A percentile compares a stretch with the other conserved stretches of the same genome.
Evolutionary conservation across 2,113 vertebrate species (phyloP).

Genomic region (Xerus inauris): DNA sequence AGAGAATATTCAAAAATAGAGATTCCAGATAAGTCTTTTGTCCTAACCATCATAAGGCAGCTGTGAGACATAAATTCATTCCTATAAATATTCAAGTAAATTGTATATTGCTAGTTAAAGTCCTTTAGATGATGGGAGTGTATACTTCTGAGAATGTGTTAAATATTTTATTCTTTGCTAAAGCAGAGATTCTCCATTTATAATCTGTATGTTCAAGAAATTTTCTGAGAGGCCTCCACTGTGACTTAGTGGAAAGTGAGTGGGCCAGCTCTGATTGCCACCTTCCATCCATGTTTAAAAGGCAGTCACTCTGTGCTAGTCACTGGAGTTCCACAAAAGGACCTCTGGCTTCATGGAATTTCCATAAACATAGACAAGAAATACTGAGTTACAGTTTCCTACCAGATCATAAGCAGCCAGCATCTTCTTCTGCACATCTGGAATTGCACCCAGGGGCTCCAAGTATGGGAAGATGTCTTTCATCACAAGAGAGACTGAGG

Average conservation of each 20-base stretch:
- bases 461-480: slow-evolving; percentile 94
- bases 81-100: background rate
- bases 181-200: background rate
- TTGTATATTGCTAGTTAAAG: background rate
- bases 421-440: slow-evolving; percentile 93
- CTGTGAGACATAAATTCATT: background rate
- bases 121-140: background rate
- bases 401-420: slow-evolving; percentile 95
- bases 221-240: background rate
- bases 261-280: background rate
- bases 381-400: slow-evolving; percentile 47
- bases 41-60: background rate
- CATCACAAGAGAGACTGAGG: slow-evolving; percentile 91
- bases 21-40: slow-evolving; percentile 3
- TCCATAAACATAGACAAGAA: background rate
- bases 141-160: background rate
- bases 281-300: background rate
- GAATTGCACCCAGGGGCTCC: slow-evolving; percentile 89
- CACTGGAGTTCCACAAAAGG: background rate
- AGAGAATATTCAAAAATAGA: slow-evolving; percentile 22
- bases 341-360: background rate
- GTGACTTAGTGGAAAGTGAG: background rate
- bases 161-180: background rate
- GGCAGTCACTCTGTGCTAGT: background rate
- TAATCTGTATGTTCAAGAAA: background rate